Evolutionary conservation across 2,113 vertebrate species (phyloP).

Genomic region (Drymodes brunneopygia): DNA sequence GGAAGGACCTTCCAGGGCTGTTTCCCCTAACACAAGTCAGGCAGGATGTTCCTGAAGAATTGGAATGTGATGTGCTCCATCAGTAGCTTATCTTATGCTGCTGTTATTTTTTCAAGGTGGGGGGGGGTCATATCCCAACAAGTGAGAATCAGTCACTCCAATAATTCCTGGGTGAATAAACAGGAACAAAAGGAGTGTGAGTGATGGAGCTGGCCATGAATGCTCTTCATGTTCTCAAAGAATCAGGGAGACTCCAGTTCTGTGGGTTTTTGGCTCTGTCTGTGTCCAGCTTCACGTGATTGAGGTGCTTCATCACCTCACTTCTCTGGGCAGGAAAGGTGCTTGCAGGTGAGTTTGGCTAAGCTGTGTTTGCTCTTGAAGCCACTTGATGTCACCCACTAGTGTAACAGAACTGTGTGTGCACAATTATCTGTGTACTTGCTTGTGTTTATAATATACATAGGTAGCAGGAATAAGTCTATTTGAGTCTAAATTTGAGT

Average conservation of each 20-base stretch:
- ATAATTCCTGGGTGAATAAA: background rate
- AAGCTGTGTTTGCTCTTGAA: background rate
- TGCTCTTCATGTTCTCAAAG: background rate
- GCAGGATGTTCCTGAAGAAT: too few species aligned
- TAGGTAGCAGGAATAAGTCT: background rate
- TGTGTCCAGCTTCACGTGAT: background rate
- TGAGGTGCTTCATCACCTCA: rapidly evolving
- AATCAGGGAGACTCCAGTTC: background rate
- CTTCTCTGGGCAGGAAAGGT: background rate
- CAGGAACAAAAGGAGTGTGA: background rate
- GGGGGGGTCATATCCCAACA: background rate
- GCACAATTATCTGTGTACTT: background rate
- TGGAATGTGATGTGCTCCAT: background rate
- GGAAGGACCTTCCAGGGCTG: background rate
- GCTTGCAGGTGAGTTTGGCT: background rate
- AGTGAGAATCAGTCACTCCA: background rate
- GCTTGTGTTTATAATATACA: background rate
- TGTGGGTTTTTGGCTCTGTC: rapidly evolving
- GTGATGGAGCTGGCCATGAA: background rate
- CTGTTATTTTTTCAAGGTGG: background rate
- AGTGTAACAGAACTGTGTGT: background rate
- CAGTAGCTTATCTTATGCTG: background rate
- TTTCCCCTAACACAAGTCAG: background rate
- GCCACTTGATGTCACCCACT: background rate
- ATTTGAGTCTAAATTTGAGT: background rate